Evolutionary conservation across 2,113 vertebrate genomes (phyloP).

Genomic region (Desmodus rotundus): DNA sequence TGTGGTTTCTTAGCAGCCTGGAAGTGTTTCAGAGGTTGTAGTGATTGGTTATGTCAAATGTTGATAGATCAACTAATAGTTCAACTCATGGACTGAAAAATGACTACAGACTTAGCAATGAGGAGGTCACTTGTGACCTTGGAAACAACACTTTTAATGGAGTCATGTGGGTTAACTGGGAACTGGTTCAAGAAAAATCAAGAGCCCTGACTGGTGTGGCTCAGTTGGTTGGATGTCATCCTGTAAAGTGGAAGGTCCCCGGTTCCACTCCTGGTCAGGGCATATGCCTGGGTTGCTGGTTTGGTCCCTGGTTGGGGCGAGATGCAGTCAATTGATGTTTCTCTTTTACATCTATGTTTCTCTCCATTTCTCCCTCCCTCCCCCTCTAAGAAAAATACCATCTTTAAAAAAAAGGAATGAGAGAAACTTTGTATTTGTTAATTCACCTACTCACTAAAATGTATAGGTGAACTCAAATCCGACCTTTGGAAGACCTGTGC

Average conservation of each 20-base stretch:
- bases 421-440: neutral
- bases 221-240: too few relatives aligned
- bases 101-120: neutral
- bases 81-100: neutral
- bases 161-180: neutral
- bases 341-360: too few relatives aligned
- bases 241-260: too few relatives aligned
- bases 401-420: neutral
- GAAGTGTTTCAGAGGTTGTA: neutral
- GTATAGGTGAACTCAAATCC: neutral
- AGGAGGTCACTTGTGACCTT: too few relatives aligned
- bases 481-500: neutral
- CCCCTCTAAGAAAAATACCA: too few relatives aligned
- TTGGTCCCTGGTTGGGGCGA: too few relatives aligned
- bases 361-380: too few relatives aligned
- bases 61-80: neutral
- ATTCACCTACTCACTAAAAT: neutral
- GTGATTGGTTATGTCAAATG: neutral
- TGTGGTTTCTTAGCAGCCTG: neutral
- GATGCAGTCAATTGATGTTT: too few relatives aligned
- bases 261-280: too few relatives aligned
- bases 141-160: neutral
- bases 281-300: too few relatives aligned
- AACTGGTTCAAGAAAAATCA: neutral
- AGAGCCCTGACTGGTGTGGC: neutral